Evolutionary conservation across 2,888 invertebrate genomes (phyloP), one percentile per base, ranked within the genome.

Genomic region (Callimorpha dominula): DNA sequence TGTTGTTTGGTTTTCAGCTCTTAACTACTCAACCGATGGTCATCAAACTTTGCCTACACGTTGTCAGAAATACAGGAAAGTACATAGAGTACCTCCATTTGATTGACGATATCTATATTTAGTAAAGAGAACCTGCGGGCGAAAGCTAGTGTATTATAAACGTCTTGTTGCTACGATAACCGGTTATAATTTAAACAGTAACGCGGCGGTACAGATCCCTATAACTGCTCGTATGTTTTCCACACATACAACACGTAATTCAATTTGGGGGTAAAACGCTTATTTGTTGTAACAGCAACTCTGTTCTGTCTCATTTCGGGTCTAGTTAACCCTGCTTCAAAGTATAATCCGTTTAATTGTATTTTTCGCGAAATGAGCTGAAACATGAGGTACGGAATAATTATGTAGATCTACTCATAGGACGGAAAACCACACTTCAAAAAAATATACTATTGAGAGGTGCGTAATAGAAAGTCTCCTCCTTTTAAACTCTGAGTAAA

Each of bases 251-350:
- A 84, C 81, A 86, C 87, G 91, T 93, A 94, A 94, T 93, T 93
- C 93, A 94, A 93, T 94, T 94, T 93, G 80, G 88, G 89, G 82
- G 86, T 87, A 89, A 89, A 91, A 83, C 90, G 90, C 85, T 90
- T 91, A 91, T 91, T 91, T 91, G 91, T 89, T 91, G 92, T 91
- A 89, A 91, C 90, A 87, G 85, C 84, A 86, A 88, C 89, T 86
- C 89, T 87, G 89, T 82, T 88, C 87, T 83, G 90, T 89, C 91
- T 92, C 91, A 92, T 91, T 87, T 88, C 87, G 83, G 86, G 87
- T 88, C 88, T 82, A 88, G 88, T 90, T 90, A 88, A 88, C 89
- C 81, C 86, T 86, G 90, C 88, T 90, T 90, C 90, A 81, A 87
- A 88, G 87, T 85, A 87, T 89, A 91, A 90, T 89, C 86, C 84